These are phyloP conservation scores for Thelaira solivaga DNA, from an alignment of 2,888 invertebrate genomes.

Conservation along the genomic window DNA sequence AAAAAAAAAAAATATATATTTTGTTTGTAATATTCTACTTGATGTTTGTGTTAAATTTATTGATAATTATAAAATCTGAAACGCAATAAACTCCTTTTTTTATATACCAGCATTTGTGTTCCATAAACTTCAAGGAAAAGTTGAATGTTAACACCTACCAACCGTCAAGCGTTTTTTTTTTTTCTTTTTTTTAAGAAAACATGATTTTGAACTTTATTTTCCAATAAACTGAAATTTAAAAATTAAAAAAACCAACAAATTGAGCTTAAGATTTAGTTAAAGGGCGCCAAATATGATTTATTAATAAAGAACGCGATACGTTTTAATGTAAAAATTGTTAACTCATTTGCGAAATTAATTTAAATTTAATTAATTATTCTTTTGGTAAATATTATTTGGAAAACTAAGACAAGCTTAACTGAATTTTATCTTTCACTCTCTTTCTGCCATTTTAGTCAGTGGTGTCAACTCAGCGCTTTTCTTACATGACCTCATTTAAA, in stretches of 20 bases:
- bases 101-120: not conserved
- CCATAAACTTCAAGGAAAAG: slow-evolving; percentile 30
- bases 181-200: slow-evolving; percentile 7
- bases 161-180: not conserved
- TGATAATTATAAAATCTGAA: slow-evolving; percentile 55
- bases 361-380: no score
- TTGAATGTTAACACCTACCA: slow-evolving; percentile 56
- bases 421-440: no score
- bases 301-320: slow-evolving; percentile 21
- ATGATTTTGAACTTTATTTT: not conserved
- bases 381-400: no score
- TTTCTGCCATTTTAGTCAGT: no score
- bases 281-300: slow-evolving; percentile 45
- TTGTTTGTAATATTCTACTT: slow-evolving; percentile 8
- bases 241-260: not conserved
- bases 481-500: no score
- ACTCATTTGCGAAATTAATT: no score
- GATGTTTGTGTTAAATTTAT: slow-evolving; percentile 61
- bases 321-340: slow-evolving; percentile 47
- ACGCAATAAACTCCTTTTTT: slow-evolving; percentile 22
- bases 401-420: no score
- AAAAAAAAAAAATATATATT: not conserved
- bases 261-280: not conserved
- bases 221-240: not conserved
- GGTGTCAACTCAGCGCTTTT: no score